These are phyloP conservation scores for Planiliza haematocheilus DNA, from an alignment of 2,113 vertebrate genomes.

Conservation along the genomic window DNA sequence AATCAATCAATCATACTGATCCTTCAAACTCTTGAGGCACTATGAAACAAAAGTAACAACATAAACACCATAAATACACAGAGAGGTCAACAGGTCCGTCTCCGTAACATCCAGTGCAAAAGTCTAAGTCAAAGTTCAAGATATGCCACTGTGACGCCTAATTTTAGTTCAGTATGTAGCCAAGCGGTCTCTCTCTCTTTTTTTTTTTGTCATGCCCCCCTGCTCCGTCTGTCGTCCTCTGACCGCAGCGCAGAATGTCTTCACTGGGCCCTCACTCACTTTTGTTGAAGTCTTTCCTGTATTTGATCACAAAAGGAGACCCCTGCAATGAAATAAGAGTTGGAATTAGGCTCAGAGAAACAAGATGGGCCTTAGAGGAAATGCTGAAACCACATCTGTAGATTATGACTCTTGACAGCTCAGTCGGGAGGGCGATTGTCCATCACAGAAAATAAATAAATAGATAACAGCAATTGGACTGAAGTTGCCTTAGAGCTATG, in stretches of 20 bases:
- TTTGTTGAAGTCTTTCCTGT: conserved; percentile 64
- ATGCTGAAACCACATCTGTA: conserved; percentile 22
- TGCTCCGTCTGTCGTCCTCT: conserved; percentile 42
- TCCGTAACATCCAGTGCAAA: conserved; percentile 66
- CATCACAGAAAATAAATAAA: not conserved
- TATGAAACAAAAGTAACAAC: conserved; percentile 30
- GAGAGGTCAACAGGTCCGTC: conserved; percentile 41
- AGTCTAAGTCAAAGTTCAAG: conserved; percentile 73
- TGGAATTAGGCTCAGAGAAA: conserved; percentile 17
- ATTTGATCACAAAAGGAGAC: conserved; percentile 72
- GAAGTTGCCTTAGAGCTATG: conserved; percentile 23
- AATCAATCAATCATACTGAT: not conserved
- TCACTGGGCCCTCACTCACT: conserved; percentile 51
- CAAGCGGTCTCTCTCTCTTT: conserved; percentile 41
- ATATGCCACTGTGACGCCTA: conserved; percentile 55
- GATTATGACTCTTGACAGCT: conserved; percentile 13
- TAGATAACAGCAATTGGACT: not conserved
- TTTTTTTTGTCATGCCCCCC: conserved; percentile 4
- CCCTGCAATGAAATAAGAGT: conserved; percentile 63
- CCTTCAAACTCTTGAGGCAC: conserved; percentile 21
- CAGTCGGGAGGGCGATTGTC: not conserved
- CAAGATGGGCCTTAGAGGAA: not conserved
- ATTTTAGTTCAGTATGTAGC: conserved; percentile 69
- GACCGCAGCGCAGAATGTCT: conserved; percentile 27
- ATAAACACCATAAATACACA: conserved; percentile 57